Evolutionary conservation across 2,113 vertebrate genomes (phyloP).

Genomic region (Cynoglossus semilaevis): DNA sequence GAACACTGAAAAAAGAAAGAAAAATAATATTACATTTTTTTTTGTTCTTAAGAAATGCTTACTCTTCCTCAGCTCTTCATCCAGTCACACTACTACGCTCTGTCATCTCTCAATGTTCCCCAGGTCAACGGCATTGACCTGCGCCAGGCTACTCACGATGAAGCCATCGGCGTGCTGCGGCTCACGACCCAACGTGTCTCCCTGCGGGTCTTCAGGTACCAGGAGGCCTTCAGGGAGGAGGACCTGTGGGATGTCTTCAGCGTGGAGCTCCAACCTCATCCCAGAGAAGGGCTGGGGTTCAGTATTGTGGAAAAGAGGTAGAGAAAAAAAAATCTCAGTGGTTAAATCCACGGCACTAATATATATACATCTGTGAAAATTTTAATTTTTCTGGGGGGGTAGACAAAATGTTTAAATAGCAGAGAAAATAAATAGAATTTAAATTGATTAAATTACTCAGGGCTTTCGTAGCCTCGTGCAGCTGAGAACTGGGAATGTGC

Average conservation of each 20-base stretch:
- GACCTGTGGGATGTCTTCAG: constrained; percentile 89
- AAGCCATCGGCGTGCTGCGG: constrained; percentile 90
- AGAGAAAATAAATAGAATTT: too few relatives aligned
- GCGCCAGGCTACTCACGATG: constrained; percentile 90
- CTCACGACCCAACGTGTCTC: constrained; percentile 87
- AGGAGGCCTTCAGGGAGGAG: constrained; percentile 86
- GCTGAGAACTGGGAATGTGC: neutral
- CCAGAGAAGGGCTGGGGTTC: constrained; percentile 86
- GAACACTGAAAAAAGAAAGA: too few relatives aligned
- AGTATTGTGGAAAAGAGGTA: constrained; percentile 93
- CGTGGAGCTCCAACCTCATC: constrained; percentile 84
- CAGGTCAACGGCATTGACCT: constrained; percentile 95
- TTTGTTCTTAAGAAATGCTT: too few relatives aligned
- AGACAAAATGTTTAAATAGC: too few relatives aligned
- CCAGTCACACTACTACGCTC: neutral
- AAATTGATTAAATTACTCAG: neutral
- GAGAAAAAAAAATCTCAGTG: neutral
- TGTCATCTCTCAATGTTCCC: neutral
- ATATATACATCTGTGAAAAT: too few relatives aligned
- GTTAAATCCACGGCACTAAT: neutral
- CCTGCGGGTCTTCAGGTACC: constrained; percentile 86
- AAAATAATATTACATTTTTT: too few relatives aligned
- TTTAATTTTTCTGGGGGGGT: too few relatives aligned
- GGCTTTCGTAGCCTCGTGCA: neutral
- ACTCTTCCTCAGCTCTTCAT: too few relatives aligned